Conservation (phyloP, 2,113 vertebrate genomes). For the Pseudonaja textilis region DNA sequence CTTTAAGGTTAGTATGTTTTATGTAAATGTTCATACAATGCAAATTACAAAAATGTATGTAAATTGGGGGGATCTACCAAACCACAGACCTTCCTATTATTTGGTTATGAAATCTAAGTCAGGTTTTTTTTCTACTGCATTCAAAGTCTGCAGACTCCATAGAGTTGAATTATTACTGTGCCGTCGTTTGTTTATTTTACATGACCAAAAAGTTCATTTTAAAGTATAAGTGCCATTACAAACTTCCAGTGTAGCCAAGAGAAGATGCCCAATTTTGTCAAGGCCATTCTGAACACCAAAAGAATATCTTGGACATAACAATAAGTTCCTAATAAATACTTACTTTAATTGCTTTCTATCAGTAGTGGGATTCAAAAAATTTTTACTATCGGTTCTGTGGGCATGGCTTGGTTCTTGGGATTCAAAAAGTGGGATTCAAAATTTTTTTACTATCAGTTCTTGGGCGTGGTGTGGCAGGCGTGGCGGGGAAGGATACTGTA, state of each 20-base stretch:
- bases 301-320: constrained; percentile 11
- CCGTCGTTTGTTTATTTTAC: not conserved
- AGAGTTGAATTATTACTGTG: not conserved
- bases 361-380: no score
- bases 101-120: not conserved
- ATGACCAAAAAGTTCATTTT: constrained; percentile 3
- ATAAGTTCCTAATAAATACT: constrained; percentile 11
- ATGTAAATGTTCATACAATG: not conserved
- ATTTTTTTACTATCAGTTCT: no score
- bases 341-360: not conserved
- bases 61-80: not conserved
- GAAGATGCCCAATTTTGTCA: constrained; percentile 20
- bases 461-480: no score
- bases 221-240: constrained; percentile 37
- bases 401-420: no score
- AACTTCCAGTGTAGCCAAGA: constrained; percentile 31
- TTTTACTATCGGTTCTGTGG: no score
- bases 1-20: not conserved
- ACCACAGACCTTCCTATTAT: not conserved
- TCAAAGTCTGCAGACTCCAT: not conserved
- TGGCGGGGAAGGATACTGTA: no score
- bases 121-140: not conserved
- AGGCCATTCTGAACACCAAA: constrained; percentile 20
- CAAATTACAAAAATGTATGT: not conserved
- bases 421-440: no score